Base-by-base conservation (phyloP, 2,888 invertebrate species). In the Xestia ashworthii region DNA sequence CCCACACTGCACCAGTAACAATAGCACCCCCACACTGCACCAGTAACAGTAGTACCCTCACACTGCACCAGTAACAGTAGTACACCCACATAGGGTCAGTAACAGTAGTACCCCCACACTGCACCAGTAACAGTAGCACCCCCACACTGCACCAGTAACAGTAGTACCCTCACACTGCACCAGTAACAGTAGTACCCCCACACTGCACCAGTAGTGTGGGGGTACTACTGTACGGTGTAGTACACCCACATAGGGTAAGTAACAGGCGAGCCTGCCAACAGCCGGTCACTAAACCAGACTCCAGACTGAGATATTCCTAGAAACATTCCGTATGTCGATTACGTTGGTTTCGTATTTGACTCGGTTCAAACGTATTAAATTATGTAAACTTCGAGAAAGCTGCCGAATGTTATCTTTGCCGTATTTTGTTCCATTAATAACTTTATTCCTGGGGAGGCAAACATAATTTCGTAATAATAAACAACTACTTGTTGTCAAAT, bases 401-500 rank as follows among this genome's bases (percentile, higher is more conserved):
- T 69, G 9, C 44, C 19, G 19, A 74, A 74, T 22, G 16, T 60
- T 22, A 12, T 60, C 6, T 25, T 25, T 60, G 12, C 3, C 16
- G n/a, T 8, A 16, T 25, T 14, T 16, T 53, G 0, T 0, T 1
- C 16, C n/a, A 25, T 8, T 32, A 32, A 11, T 16, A 25, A 38
- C 9, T 74, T 48, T 19, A 58, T 58, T 48, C 11, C 48, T 25
- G 25, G 3, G 14, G 50, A 38, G 25, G 9, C 5, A 32, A 50
- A 76, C 32, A 60, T 50, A 12, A 44, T 75, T 44, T 75, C 25
- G 58, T 22, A 58, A n/a, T 1, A 38, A 6, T n/a, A 3, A 60
- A 60, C 44, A 22, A 53, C 25, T 76, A 38, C 38, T 48, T 65
- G n/a, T 19, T n/a, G 19, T 3, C 25, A 48, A 70, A 76, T 32